Conservation (phyloP, 2,888 invertebrate genomes). For the Phorcus lineatus region DNA sequence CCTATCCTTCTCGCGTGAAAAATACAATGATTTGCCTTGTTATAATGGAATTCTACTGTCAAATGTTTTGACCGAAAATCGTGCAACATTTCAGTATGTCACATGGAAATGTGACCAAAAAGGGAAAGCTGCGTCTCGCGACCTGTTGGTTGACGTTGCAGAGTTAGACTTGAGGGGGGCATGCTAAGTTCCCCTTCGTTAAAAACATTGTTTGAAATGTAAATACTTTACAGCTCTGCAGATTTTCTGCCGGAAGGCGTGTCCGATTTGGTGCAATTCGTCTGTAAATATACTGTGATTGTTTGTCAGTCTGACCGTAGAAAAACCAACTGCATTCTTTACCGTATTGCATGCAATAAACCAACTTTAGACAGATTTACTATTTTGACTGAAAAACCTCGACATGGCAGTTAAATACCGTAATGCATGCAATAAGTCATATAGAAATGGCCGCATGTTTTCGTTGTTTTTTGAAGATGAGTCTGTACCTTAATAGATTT, state of each 20-base stretch:
- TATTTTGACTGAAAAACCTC: too few species aligned
- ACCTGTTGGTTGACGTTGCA: background rate
- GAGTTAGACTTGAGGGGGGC: background rate
- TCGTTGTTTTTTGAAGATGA: too few species aligned
- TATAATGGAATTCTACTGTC: too few species aligned
- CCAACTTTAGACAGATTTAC: too few species aligned
- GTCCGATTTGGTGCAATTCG: background rate
- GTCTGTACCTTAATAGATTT: too few species aligned
- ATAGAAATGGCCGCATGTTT: too few species aligned
- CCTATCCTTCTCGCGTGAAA: too few species aligned
- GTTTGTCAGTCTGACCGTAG: background rate
- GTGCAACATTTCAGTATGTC: background rate
- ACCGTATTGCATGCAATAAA: background rate
- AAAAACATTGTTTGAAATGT: conserved; percentile 12
- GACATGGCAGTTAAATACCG: too few species aligned
- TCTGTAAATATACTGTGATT: background rate
- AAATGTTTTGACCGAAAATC: too few species aligned
- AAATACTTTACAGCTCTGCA: background rate
- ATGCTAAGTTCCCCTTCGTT: background rate
- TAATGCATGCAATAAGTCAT: too few species aligned
- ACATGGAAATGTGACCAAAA: background rate
- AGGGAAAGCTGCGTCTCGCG: background rate
- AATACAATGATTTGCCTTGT: too few species aligned
- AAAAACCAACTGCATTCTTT: background rate
- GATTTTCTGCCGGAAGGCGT: background rate